phyloP scores from a whole-genome alignment of 1,140 invertebrate species.

The Eumeta japonica region DNA sequence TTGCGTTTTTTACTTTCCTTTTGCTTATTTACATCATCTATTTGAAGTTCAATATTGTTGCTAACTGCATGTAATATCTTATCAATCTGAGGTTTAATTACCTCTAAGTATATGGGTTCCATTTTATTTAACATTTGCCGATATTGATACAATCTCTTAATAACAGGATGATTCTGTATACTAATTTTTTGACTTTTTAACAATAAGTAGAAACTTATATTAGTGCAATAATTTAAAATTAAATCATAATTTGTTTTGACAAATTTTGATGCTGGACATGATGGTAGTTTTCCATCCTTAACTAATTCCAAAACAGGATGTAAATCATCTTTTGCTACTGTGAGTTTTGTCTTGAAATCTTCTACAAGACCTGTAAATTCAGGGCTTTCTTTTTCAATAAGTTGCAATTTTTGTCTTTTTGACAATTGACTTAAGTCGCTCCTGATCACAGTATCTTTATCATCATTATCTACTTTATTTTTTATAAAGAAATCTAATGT shows the following conservation, averaged over 20 bases:
- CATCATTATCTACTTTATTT: conserved; percentile 30
- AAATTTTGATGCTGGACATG: conserved; percentile 64
- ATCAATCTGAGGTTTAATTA: conserved; percentile 66
- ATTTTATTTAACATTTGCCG: conserved; percentile 74
- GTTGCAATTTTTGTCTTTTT: conserved; percentile 70
- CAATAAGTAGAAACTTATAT: conserved; percentile 83
- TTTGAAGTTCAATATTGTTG: conserved; percentile 49
- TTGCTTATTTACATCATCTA: conserved; percentile 24
- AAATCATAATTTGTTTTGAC: conserved; percentile 70
- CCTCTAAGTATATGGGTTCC: conserved; percentile 64
- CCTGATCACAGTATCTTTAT: conserved; percentile 61
- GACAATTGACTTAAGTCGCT: conserved; percentile 75
- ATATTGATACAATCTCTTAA: conserved; percentile 79
- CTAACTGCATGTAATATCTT: conserved; percentile 55
- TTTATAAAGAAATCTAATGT: conserved; percentile 65
- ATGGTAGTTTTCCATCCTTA: conserved; percentile 56
- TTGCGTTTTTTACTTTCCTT: conserved; percentile 31
- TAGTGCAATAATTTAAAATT: conserved; percentile 79
- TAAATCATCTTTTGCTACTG: conserved; percentile 63
- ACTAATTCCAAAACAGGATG: conserved; percentile 67
- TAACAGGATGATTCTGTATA: conserved; percentile 80
- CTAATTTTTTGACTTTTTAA: conserved; percentile 72
- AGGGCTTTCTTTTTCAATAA: conserved; percentile 81
- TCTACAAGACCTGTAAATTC: conserved; percentile 75
- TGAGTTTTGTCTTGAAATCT: conserved; percentile 74